Base-by-base conservation (phyloP, 2,888 invertebrate genomes). In the Drosophila atripex region DNA sequence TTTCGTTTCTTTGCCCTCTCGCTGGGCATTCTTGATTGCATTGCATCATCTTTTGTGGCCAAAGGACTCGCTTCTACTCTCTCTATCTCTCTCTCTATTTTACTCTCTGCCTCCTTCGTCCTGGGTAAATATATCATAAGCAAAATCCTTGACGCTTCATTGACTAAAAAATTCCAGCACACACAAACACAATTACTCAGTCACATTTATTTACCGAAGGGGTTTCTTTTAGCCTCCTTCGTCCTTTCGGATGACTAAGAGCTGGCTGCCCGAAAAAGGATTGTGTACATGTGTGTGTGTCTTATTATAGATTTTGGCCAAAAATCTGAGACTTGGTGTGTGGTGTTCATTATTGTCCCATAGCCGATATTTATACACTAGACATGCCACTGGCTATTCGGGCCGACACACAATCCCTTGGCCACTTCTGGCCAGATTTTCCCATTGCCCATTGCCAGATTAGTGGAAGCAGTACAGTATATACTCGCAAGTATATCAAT, bases 121-220 rank as follows among this genome's bases (percentile, higher is more conserved):
- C 46, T 49, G 38, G 56, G 72, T 68, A 78, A 80, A 84, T 86
- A 80, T 78, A 84, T 84, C 78, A 86, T 86, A 76, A 77, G 77
- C 78, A 78, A 84, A 84, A 87, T 85, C 84, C 84, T 85, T 85
- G 84, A 85, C 79, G 84, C 84, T 85, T 87, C 84, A 85, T 85
- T 85, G 84, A 85, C 82, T 85, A 87, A 87, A 84, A 84, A 80
- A 79, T 69, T 66, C 64, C 54, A 52, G 50, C 70, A 51, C 66
- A 77, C 35, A 61, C 60, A 69, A 52, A 60, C 32, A 49, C 73
- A 76, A 80, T 76, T 77, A 77, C 83, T 77, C 76, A 78, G 75
- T 75, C 61, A 75, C 64, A 78, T 71, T 75, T 73, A 75, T 80
- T 80, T 71, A 75, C 73, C 51, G 43, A 61, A 51, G 52, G 68